phyloP scores from a whole-genome alignment of 2,113 vertebrate genomes.

The Pollachius pollachius region DNA sequence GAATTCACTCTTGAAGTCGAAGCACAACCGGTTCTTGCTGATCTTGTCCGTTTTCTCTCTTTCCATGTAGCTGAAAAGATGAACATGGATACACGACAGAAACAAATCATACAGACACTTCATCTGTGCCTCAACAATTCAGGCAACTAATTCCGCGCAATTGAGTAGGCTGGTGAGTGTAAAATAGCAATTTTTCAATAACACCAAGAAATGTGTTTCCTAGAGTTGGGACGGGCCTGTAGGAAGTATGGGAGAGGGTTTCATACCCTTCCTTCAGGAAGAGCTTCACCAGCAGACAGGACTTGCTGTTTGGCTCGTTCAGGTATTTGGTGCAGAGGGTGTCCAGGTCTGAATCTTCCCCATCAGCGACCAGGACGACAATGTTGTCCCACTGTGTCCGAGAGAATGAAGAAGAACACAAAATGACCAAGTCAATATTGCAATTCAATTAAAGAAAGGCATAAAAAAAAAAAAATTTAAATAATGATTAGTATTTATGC shows the following conservation, averaged over 20 bases:
- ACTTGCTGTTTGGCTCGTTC: constrained; percentile 58
- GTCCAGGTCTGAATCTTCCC: rapidly evolving
- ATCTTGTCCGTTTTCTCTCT: constrained; percentile 5
- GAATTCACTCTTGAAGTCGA: constrained; percentile 17
- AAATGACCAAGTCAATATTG: too few relatives aligned
- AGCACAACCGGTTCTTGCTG: constrained; percentile 48
- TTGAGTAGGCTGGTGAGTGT: too few relatives aligned
- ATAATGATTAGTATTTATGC: too few relatives aligned
- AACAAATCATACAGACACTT: too few relatives aligned
- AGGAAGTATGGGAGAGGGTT: not conserved
- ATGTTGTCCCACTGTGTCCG: constrained; percentile 77
- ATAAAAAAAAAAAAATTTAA: too few relatives aligned
- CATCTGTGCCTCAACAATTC: too few relatives aligned
- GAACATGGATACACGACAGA: not conserved
- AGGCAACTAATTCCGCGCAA: too few relatives aligned
- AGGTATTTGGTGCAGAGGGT: constrained; percentile 51
- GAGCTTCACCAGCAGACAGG: constrained; percentile 67
- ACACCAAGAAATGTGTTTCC: not conserved
- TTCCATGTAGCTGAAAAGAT: rapidly evolving
- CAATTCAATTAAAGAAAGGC: too few relatives aligned
- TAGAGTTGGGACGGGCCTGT: too few relatives aligned
- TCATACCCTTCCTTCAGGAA: not conserved
- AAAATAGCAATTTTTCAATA: too few relatives aligned
- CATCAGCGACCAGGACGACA: constrained; percentile 27
- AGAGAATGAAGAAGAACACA: not conserved